Evolutionary conservation across 2,113 vertebrate genomes (phyloP), one percentile per base, ranked within the genome.

Genomic region (Sarotherodon lohbergeri): DNA sequence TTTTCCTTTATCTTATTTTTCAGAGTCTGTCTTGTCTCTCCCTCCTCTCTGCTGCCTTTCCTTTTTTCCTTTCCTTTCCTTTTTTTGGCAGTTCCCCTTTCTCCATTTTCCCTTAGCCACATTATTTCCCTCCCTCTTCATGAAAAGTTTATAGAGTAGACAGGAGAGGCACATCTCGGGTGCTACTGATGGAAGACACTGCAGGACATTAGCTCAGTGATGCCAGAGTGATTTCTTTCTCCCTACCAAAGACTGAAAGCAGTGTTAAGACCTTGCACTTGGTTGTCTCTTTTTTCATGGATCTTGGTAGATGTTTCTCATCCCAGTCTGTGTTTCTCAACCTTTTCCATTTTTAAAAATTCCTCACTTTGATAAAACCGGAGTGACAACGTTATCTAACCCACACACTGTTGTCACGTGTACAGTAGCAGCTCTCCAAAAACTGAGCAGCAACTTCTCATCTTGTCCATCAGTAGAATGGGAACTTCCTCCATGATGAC

Each of bases 91-190:
- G 84, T 34, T 73, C 54, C 61, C 34, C 61, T 85, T 81, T 90
- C 57, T 76, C 41, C 66, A 63, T 84, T 86, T 92, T 88, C 86
- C 36, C 29, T 50, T 76, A 32, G 19, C 43, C 88, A 88, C 87
- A 80, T 84, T 88, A 84, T 63, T 82, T 84, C 78, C 48, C 80
- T 91, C 71, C 24, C 59, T 81, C 76, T 90, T 90, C 66, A 86
- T 92, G 66, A 88, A 89, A 92, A 80, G 82, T 95, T 95, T 93
- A 89, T 84, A 86, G 82, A 85, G 80, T 68, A 91, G 91, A 85
- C 90, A 91, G 82, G 66, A 88, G 82, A 89, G 63, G 52, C 68
- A 71, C 82, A 79, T 91, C 85, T 80, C 2, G 16, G 89, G 66
- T 86, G 85, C 57, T 36, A 57, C 83, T 91, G 84, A 89, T 91